Evolutionary conservation across 2,888 invertebrate genomes (phyloP), one percentile per base, ranked within the genome.

Genomic region (Macaria notata): DNA sequence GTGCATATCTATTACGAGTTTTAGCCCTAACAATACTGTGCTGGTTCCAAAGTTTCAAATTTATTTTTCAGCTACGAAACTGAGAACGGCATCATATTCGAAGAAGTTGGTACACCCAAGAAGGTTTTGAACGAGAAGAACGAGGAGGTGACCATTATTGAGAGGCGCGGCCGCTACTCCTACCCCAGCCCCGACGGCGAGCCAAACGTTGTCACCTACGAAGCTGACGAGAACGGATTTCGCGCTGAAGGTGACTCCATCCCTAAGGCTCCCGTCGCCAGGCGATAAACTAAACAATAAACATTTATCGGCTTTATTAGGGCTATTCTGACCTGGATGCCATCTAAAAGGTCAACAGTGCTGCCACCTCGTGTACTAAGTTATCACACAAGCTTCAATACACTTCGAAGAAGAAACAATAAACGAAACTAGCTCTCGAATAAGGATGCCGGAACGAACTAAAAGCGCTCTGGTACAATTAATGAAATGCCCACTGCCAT

Each of bases 211-310:
- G 67, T 94, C 66, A 90, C 76, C 45, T 94, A 94, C 85, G 76
- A 76, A 57, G 94, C 94, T 46, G 94, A 95, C 69, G 94, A 94
- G 80, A 93, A 82, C 66, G 95, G 95, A 58, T 95, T 86, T 91
- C 93, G 92, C 62, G 92, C 94, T 3, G 89, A 92, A 51, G 94
- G 94, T 43, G 89, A 90, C 0, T 93, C 94, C 76, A 80, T 95
- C 70, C 95, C 95, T 59, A 92, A 93, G 53, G 82, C 9, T 0
- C 29, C 87, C 46, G 89, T 47, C 86, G 52, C 69, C 62, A 73
- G 73, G 63, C 78, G 72, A 73, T 79, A 79, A 76, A 53, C 61
- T 4, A 9, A 33, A 43, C 0, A 19, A 19, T 19, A 19, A 19
- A 19, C 19, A 19, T 19, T 19, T 2, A 19, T 19, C 19, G 19